Evolutionary conservation across 2,113 vertebrate species (phyloP), one percentile per base, ranked within the genome.

Genomic region (Leiothrix lutea): DNA sequence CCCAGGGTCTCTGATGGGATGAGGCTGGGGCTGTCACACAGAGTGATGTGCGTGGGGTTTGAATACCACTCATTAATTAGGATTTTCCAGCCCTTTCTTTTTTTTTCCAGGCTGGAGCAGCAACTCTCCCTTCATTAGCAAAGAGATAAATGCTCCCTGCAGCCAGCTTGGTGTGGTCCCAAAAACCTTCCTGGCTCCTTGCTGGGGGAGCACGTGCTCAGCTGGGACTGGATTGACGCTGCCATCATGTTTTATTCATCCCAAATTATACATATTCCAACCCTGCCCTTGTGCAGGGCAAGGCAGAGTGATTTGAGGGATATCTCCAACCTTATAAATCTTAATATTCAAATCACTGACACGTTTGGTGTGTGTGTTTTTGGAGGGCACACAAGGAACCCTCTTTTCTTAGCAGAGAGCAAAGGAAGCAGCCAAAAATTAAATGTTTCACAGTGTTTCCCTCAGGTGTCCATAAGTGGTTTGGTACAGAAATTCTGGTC

Each of bases 211-310:
- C 86, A 29, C 6, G 8, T 54, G 65, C 88, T 83, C 73, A 62
- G 53, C 92, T 91, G 93, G 96, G 96, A 84, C 87, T 71, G 36
- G 60, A 81, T 94, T 95, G 92, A 71, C 66, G 3, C 61, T 21
- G 0, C 57, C 35, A 8, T 61, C 80, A 87, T 95, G 88, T 38
- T 66, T 97, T 95, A 96, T 97, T 97, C 94, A 97, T 62, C 70
- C 4, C 4, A 77, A 71, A 77, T 77, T 53, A 90, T 95, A 31
- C 80, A 77, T 93, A 89, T 92, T 92, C 92, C 38, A 72, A 13
- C 45, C 56, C 84, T 15, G 29, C 25, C 48, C 2, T 51, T 50
- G 94, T 73, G 50, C 66, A 77, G 82, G 79, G 56, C 20, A n/a
- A 91, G 64, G 70, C 69, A 94, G 83, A 89, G 73, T 28, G 25